These are phyloP conservation scores for Drosophila rubida DNA, from an alignment of 2,888 invertebrate species.

Conservation along the genomic window DNA sequence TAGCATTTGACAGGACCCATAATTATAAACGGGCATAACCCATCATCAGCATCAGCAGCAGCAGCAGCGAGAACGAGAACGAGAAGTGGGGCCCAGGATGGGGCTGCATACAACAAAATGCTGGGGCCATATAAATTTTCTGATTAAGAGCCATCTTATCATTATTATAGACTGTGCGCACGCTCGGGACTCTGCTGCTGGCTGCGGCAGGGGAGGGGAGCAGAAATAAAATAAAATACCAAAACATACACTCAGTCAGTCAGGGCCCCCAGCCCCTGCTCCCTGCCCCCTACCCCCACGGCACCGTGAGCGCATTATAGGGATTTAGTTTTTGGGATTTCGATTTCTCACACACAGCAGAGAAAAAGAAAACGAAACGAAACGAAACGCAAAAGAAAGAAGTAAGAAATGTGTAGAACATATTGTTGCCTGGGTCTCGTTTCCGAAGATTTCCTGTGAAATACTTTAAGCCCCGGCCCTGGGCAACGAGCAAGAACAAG, in stretches of 20 bases:
- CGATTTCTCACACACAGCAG: constrained; percentile 73
- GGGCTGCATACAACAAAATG: constrained; percentile 73
- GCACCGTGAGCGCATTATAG: constrained; percentile 74
- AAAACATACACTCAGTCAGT: constrained; percentile 49
- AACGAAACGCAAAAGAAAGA: constrained; percentile 38
- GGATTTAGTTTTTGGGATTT: constrained; percentile 82
- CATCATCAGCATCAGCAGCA: constrained; percentile 77
- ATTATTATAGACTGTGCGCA: constrained; percentile 83
- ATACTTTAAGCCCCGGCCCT: constrained; percentile 76
- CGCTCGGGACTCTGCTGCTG: constrained; percentile 54
- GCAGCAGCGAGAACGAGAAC: constrained; percentile 1
- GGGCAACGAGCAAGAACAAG: constrained; percentile 32
- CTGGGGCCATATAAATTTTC: constrained; percentile 83
- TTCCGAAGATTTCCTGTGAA: constrained; percentile 80
- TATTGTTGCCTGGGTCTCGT: constrained; percentile 77
- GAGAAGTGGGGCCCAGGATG: constrained; percentile 25
- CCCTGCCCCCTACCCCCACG: too few species aligned
- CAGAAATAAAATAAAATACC: constrained; percentile 57
- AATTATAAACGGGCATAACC: constrained; percentile 84
- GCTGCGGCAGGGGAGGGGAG: constrained; percentile 12
- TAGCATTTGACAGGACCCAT: constrained; percentile 84
- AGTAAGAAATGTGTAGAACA: constrained; percentile 76
- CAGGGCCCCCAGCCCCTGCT: constrained; percentile 22
- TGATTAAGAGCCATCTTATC: constrained; percentile 85
- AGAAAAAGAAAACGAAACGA: constrained; percentile 22